Conservation (phyloP, 2,797 vertebrate species). For the Pogoniulus pusillus region DNA sequence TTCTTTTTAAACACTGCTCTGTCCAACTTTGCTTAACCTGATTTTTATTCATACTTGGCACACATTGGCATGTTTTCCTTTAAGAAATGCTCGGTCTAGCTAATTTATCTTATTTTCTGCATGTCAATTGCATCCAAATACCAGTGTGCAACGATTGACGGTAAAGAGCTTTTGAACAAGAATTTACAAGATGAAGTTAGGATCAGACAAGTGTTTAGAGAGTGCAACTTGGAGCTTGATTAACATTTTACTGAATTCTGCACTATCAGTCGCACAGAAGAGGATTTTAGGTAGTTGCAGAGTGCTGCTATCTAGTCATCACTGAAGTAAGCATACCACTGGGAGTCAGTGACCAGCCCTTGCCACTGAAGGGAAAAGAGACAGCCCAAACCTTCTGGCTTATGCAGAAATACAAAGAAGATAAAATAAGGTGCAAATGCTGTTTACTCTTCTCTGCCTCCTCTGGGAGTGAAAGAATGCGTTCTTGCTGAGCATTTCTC, state of each 20-base stretch:
- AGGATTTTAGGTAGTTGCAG: neutral
- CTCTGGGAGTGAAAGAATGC: neutral
- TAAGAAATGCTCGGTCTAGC: neutral
- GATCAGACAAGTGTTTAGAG: neutral
- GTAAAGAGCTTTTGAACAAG: neutral
- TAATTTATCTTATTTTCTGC: neutral
- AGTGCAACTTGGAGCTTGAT: neutral
- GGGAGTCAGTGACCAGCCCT: neutral
- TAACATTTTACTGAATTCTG: neutral
- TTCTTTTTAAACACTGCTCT: constrained; percentile 5
- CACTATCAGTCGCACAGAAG: neutral
- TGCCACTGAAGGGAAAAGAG: neutral
- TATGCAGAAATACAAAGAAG: neutral
- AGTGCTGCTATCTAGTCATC: neutral
- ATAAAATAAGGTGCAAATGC: neutral
- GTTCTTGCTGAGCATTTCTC: neutral
- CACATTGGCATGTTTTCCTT: neutral
- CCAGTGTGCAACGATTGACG: neutral
- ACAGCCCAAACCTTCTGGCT: neutral
- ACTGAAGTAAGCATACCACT: accelerated
- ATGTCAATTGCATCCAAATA: neutral
- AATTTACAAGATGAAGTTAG: neutral
- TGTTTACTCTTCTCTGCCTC: neutral
- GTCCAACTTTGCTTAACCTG: neutral
- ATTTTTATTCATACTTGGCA: constrained; percentile 17